These are phyloP conservation scores for Plectrocnemia conspersa DNA, from an alignment of 1,140 invertebrate species.

Conservation along the genomic window DNA sequence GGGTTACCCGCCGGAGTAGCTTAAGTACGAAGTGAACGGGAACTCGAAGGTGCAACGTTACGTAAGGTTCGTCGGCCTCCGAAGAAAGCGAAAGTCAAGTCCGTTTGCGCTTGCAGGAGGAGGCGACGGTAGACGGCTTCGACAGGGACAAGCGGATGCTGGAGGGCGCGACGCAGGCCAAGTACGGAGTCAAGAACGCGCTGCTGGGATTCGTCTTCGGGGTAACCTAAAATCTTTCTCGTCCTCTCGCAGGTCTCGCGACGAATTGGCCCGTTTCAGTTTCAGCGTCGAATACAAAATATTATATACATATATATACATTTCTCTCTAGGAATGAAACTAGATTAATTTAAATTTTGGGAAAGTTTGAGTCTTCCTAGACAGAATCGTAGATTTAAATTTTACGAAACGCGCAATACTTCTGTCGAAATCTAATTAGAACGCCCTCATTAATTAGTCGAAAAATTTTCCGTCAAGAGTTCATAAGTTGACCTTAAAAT, in stretches of 20 bases:
- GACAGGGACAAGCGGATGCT: constrained; percentile 66
- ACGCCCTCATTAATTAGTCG: no score
- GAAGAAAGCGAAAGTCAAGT: constrained; percentile 27
- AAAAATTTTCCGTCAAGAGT: no score
- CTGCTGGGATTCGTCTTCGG: constrained; percentile 73
- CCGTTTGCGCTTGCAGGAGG: constrained; percentile 37
- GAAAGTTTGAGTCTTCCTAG: neutral
- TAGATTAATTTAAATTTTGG: neutral
- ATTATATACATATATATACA: neutral
- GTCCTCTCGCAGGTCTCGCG: neutral
- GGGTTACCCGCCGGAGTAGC: no score
- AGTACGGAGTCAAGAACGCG: constrained; percentile 68
- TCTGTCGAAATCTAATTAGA: no score
- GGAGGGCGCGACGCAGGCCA: constrained; percentile 57
- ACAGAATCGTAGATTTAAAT: constrained; percentile 3
- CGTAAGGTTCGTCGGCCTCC: constrained; percentile 17
- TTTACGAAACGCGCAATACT: no score
- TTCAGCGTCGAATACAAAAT: neutral
- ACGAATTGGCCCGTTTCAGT: neutral
- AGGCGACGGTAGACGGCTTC: constrained; percentile 38
- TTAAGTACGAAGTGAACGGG: no score
- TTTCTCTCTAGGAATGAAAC: neutral
- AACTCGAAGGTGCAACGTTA: no score
- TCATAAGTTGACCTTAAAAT: no score
- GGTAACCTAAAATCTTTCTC: constrained; percentile 50